Conservation (phyloP, 2,888 invertebrate genomes). For the Julus scandinavius region DNA sequence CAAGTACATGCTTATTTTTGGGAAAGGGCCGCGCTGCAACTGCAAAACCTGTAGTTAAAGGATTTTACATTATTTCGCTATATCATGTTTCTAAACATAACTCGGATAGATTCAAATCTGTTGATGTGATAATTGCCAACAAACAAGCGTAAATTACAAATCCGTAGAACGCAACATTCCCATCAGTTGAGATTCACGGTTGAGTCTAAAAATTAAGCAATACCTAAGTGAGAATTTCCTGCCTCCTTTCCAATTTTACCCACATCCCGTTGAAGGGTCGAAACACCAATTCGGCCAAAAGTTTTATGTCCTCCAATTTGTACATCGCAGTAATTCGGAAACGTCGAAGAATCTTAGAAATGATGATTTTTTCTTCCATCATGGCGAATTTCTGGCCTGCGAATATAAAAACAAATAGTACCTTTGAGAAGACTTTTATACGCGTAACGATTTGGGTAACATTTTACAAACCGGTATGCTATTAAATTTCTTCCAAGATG, state of each 20-base stretch:
- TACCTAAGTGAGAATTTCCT: too few relatives aligned
- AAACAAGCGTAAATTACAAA: too few relatives aligned
- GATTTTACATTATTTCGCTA: too few relatives aligned
- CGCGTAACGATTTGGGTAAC: not conserved
- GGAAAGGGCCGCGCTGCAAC: too few relatives aligned
- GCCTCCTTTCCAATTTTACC: slow-evolving; percentile 37
- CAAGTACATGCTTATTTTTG: too few relatives aligned
- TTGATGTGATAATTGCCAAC: too few relatives aligned
- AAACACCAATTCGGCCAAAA: slow-evolving; percentile 51
- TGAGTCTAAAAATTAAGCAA: too few relatives aligned
- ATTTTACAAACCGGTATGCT: not conserved
- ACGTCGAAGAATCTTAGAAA: slow-evolving; percentile 22
- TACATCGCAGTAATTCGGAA: slow-evolving; percentile 26
- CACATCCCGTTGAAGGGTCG: slow-evolving; percentile 51
- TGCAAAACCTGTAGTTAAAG: too few relatives aligned
- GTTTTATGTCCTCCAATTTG: slow-evolving; percentile 16
- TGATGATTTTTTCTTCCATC: slow-evolving; percentile 49
- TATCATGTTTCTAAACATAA: too few relatives aligned
- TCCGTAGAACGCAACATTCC: too few relatives aligned
- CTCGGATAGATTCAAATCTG: too few relatives aligned
- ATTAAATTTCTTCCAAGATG: not conserved
- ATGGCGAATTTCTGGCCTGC: slow-evolving; percentile 55
- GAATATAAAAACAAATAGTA: not conserved
- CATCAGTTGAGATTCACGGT: too few relatives aligned
- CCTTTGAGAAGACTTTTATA: not conserved